Base-by-base conservation (phyloP, 2,888 invertebrate species). In the Norana najaformis region DNA sequence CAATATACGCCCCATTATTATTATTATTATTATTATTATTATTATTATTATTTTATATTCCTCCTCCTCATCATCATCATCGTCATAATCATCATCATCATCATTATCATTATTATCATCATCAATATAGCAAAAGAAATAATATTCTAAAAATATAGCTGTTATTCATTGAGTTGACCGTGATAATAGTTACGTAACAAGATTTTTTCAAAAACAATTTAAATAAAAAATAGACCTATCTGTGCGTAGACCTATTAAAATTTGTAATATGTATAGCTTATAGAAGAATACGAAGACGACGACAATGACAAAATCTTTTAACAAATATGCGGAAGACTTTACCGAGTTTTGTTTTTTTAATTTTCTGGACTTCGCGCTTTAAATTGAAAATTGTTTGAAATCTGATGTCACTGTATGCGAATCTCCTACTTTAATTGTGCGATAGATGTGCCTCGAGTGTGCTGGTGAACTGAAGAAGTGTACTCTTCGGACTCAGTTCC, bases 391-490 rank as follows among this genome's bases (percentile, higher is more conserved):
- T n/a, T 69, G 30, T 69, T 69, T 69, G 69, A 69, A n/a, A 69
- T 69, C 69, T 6, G 23, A 47, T 47, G 47, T 6, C 69, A 69
- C 69, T 69, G 69, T n/a, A 8, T 69, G 30, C 3, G 23, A 47
- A 11, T 69, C n/a, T 69, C 47, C 23, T 16, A 34, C 34, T 83
- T 83, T 85, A 23, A 16, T 36, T 85, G 14, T 36, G 36, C 14
- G 36, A n/a, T 20, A 85, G 85, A 85, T 85, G 85, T 85, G 85
- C 37, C 85, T 85, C 13, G 35, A 35, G 6, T 85, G 85, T 18
- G 30, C 36, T 8, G 85, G 85, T 36, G 85, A 85, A 36, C 85
- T 85, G 85, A 85, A 36, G 85, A 14, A 85, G 37, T 85, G 85
- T 37, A 36, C 85, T 11, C 35, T 85, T 85, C 85, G 23, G 35